These are phyloP conservation scores for Caiman crocodilus DNA, from an alignment of 2,797 vertebrate species.

Conservation along the genomic window DNA sequence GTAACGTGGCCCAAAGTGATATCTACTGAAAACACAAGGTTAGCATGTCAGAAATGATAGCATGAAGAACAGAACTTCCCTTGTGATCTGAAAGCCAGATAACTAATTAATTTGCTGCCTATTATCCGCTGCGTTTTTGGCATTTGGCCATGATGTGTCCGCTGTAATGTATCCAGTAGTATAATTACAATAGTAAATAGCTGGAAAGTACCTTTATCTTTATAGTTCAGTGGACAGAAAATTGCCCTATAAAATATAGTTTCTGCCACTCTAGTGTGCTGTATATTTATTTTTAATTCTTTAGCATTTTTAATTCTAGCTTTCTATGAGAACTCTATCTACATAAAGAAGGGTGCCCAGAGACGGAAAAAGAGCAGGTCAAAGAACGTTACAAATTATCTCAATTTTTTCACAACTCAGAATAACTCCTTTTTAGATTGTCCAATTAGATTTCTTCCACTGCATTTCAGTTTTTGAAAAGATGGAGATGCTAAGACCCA, in stretches of 20 bases:
- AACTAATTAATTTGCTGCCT: conserved; percentile 50
- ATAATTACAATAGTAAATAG: conserved; percentile 5
- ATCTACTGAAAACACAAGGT: conserved; percentile 19
- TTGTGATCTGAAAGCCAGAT: conserved; percentile 32
- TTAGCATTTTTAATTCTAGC: background rate
- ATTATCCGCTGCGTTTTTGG: conserved; percentile 34
- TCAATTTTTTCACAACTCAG: background rate
- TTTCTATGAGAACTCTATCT: background rate
- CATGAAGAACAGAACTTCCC: conserved; percentile 7
- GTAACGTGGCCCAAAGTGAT: background rate
- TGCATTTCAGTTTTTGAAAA: background rate
- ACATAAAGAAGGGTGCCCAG: background rate
- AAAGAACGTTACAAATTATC: background rate
- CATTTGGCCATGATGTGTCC: background rate
- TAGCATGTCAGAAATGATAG: background rate
- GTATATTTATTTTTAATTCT: conserved; percentile 8
- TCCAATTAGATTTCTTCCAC: accelerated
- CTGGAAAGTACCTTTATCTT: conserved; percentile 28
- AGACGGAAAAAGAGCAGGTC: background rate
- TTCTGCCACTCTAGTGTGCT: background rate
- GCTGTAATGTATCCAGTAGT: conserved; percentile 4
- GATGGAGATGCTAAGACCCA: accelerated
- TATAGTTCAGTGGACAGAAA: background rate
- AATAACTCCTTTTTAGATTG: background rate
- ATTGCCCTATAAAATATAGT: background rate